A percentile compares a stretch with the other conserved stretches of the same genome.
Evolutionary conservation across 2,797 vertebrate genomes (phyloP).

Genomic region (Pseudochromis fuscus): DNA sequence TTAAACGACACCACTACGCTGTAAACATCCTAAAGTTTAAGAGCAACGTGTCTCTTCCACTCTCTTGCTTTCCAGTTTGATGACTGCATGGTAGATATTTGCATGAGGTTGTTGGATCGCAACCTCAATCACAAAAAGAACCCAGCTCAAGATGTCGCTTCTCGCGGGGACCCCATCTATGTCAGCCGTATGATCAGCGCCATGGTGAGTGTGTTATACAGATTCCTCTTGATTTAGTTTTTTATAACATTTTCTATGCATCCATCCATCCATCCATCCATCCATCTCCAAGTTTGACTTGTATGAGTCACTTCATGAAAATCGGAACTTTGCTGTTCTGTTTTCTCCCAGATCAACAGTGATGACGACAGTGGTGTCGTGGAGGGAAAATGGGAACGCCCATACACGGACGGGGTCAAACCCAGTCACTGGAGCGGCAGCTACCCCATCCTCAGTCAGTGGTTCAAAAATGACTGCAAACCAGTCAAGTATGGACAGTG

Average conservation of each 20-base stretch:
- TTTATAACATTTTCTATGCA: too few species aligned
- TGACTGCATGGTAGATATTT: conserved; percentile 82
- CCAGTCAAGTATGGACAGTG: conserved; percentile 85
- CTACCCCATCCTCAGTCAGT: conserved; percentile 82
- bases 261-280: too few species aligned
- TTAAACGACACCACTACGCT: too few species aligned
- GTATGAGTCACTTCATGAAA: too few species aligned
- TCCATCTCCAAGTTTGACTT: too few species aligned
- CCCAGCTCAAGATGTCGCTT: conserved; percentile 64
- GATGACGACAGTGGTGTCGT: conserved; percentile 74
- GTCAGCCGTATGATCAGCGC: conserved; percentile 82
- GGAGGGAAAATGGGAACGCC: conserved; percentile 42
- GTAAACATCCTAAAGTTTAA: too few species aligned
- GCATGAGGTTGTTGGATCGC: conserved; percentile 81
- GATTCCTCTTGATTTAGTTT: too few species aligned
- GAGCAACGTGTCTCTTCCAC: conserved; percentile 13
- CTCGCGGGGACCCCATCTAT: conserved; percentile 81
- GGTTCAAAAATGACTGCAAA: conserved; percentile 55
- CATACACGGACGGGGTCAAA: accelerated
- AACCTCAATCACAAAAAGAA: conserved; percentile 81
- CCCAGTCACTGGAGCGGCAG: conserved; percentile 85
- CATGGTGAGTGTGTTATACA: conserved; percentile 78
- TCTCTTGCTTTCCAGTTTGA: too few species aligned
- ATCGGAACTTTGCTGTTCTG: neutral
- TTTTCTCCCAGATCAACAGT: conserved; percentile 80